These are phyloP conservation scores for Campoletis sonorensis DNA, from an alignment of 1,140 invertebrate species.

Conservation along the genomic window DNA sequence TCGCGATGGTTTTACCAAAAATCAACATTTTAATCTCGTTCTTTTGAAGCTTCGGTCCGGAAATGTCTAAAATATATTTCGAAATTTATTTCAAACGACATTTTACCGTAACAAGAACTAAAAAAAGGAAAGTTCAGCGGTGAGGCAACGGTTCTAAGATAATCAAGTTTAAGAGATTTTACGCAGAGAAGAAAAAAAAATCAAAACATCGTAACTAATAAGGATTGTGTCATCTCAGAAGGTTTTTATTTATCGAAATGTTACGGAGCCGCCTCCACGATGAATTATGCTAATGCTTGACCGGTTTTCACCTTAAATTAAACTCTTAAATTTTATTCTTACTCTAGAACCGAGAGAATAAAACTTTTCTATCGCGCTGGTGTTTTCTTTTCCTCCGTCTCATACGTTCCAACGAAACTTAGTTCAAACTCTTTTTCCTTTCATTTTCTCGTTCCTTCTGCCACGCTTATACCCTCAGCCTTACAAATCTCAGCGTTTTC, in stretches of 20 bases:
- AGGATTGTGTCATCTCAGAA: no score
- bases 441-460: background rate
- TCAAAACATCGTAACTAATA: no score
- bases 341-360: background rate
- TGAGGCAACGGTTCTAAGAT: no score
- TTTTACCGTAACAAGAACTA: background rate
- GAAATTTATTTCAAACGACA: background rate
- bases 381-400: no score
- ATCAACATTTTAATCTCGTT: background rate
- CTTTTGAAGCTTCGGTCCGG: no score
- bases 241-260: background rate
- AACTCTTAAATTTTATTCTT: constrained; percentile 3
- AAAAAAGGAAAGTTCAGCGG: no score
- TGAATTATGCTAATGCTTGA: no score
- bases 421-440: background rate
- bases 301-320: background rate
- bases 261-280: no score
- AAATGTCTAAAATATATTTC: background rate
- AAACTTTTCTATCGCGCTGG: background rate
- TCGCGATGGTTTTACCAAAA: background rate
- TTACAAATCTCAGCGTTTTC: constrained; percentile 35
- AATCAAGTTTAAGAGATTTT: no score
- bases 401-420: background rate
- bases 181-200: no score
- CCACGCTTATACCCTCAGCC: background rate